These are phyloP conservation scores for Alauda arvensis DNA, from an alignment of 2,797 vertebrate species.

Conservation along the genomic window DNA sequence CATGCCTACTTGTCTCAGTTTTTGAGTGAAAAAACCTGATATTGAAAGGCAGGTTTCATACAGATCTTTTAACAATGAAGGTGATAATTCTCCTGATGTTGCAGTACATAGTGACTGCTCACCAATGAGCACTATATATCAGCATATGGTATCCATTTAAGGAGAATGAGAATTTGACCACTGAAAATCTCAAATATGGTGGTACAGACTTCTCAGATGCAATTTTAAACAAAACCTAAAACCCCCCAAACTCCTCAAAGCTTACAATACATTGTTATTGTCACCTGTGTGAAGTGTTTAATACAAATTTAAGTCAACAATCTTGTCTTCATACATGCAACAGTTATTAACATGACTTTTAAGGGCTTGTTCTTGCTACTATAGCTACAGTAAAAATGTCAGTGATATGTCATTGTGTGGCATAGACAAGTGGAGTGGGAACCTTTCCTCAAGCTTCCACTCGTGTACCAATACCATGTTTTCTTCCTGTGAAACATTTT, in stretches of 20 bases:
- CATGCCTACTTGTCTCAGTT: background rate
- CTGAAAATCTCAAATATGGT: background rate
- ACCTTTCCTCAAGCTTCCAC: background rate
- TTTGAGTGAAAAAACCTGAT: background rate
- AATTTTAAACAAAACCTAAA: background rate
- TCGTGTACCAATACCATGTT: background rate
- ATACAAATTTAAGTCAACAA: background rate
- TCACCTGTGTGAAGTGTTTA: background rate
- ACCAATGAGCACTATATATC: background rate
- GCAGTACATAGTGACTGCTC: background rate
- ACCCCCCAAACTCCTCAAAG: background rate
- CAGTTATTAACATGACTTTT: background rate
- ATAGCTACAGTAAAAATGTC: background rate
- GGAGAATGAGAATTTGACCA: background rate
- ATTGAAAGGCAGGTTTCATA: background rate
- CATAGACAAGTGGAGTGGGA: accelerated
- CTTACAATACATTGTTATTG: background rate
- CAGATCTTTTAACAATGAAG: background rate
- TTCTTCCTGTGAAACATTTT: background rate
- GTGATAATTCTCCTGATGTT: background rate
- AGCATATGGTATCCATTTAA: background rate
- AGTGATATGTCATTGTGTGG: background rate
- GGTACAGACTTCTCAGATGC: background rate
- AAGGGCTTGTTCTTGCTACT: background rate
- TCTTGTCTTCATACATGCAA: background rate